Evolutionary conservation across 2,113 vertebrate species (phyloP), one percentile per base, ranked within the genome.

Genomic region (Carassius auratus): DNA sequence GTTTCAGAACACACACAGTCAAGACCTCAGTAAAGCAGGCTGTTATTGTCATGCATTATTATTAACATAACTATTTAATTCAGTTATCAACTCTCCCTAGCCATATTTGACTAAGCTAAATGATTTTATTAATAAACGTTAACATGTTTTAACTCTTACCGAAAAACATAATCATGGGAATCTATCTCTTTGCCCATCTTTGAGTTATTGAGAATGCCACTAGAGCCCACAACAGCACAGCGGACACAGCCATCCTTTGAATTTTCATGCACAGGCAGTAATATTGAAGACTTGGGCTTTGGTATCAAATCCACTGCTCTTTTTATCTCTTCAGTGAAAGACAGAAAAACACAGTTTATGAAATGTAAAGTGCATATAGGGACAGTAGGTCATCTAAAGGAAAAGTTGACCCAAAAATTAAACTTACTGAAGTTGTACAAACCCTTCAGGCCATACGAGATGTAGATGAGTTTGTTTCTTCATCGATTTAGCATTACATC

Each of bases 171-270:
- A 88, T 97, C 94, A 0, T 99, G 97, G 13, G 93, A 87, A 85
- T 98, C 96, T 1, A 97, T 97, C 87, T 97, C 96, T 59, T 86
- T 88, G 86, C 97, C 97, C 93, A 93, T 85, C 21, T 77, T 91
- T 1, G 97, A 98, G 86, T 94, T 93, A n/a, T 96, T 96, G 84
- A 98, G 45, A 81, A 98, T 97, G 42, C 96, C 97, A 0, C 91
- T 95, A 0, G 94, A 95, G 15, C 92, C 97, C 87, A 98, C 96
- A 0, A 98, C 96, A 0, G 97, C 97, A 55, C 97, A 99, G 86
- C 89, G 93, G 87, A 97, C 30, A 26, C 97, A 98, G n/a, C 90
- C 91, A 4, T 88, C 48, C 0, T 42, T 0, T 0, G 89, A 92
- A 0, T 80, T 42, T 0, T 77, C 92, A 33, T 15, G 57, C 55